Percentiles rank a stretch among this genome's conserved stretches.
Evolutionary conservation across 2,797 vertebrate genomes (phyloP).

Genomic region (Gastrophryne carolinensis): DNA sequence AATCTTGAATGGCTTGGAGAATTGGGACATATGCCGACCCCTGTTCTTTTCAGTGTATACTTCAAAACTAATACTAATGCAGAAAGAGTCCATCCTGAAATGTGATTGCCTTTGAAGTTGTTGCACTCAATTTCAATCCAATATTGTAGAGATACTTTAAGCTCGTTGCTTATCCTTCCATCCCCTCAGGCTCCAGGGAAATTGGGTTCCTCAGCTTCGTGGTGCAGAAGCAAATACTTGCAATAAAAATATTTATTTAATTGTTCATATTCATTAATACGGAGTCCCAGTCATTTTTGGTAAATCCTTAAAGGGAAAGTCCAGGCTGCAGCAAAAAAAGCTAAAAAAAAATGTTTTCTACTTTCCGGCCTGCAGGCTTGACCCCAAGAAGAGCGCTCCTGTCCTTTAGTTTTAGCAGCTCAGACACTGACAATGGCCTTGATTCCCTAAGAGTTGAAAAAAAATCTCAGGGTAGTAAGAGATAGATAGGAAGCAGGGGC

Average conservation of each 20-base stretch:
- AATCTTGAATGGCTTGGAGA: not conserved
- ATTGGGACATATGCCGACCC: not conserved
- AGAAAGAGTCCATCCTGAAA: not conserved
- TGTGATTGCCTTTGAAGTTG: constrained; percentile 30
- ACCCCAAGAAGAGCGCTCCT: no score
- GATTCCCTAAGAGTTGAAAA: no score
- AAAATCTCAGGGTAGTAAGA: no score
- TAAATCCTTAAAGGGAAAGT: no score
- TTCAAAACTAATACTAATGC: not conserved
- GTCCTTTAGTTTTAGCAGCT: no score
- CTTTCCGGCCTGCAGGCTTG: no score
- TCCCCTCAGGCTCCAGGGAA: constrained; percentile 16
- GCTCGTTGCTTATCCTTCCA: constrained; percentile 7
- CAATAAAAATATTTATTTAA: not conserved
- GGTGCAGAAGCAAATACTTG: not conserved
- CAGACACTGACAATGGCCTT: no score
- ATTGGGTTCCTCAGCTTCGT: constrained; percentile 25
- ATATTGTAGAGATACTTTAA: not conserved
- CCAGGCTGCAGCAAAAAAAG: no score
- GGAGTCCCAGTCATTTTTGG: no score
- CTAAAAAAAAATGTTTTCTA: no score
- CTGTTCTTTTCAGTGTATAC: not conserved
- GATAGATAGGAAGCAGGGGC: no score
- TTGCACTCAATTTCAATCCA: constrained; percentile 26
- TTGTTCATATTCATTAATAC: no score